These are phyloP conservation scores for Dromiciops gliroides DNA, from an alignment of 2,113 vertebrate genomes.

Conservation along the genomic window DNA sequence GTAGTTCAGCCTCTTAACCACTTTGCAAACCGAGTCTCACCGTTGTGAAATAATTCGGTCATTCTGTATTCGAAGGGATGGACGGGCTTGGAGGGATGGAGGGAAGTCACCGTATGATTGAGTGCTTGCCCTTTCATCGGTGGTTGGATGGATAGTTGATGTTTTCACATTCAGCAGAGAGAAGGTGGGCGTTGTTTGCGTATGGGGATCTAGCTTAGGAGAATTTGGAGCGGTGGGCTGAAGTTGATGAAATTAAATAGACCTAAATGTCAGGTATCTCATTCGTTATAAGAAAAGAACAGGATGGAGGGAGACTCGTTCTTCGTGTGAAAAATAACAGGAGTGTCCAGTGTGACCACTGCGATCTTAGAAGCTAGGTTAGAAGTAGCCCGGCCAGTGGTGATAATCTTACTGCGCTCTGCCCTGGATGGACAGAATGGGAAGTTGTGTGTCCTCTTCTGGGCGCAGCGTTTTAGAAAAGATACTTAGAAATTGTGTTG, in stretches of 20 bases:
- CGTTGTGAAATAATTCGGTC: neutral
- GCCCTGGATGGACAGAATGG: neutral
- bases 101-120: no score
- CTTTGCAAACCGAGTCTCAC: neutral
- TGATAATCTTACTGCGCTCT: neutral
- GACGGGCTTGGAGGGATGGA: no score
- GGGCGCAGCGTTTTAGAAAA: neutral
- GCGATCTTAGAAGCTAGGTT: neutral
- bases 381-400: neutral
- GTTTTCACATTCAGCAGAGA: neutral
- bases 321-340: neutral
- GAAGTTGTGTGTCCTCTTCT: neutral
- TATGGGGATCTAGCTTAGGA: neutral
- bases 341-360: neutral
- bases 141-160: neutral
- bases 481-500: neutral
- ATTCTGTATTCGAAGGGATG: neutral
- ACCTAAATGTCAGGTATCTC: neutral
- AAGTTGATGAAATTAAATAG: neutral
- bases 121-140: neutral
- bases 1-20: neutral
- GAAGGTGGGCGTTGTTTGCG: neutral
- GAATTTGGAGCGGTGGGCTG: neutral
- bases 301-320: neutral
- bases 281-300: neutral